Conservation (phyloP, 35 echinoderm and acorn worm genomes). For the Heliocidaris erythrogramma region DNA sequence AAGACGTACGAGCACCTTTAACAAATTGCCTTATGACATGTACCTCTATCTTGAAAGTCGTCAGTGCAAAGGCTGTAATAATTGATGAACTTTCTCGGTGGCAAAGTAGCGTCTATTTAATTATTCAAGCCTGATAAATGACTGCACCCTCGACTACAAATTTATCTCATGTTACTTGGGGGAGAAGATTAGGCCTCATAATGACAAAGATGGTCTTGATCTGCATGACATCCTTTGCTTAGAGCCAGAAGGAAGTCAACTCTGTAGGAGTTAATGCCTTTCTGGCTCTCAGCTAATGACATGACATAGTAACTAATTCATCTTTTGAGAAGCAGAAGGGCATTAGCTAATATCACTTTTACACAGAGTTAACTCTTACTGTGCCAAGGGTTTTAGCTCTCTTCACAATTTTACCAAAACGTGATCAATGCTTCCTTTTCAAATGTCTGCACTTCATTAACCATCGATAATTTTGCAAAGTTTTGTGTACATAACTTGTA, state of each 20-base stretch:
- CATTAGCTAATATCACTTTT: no score
- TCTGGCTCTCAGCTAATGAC: background rate
- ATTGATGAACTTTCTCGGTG: background rate
- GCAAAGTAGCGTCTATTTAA: background rate
- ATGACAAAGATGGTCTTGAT: background rate
- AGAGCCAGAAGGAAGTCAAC: background rate
- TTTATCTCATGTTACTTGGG: background rate
- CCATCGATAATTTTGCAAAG: no score
- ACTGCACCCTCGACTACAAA: background rate
- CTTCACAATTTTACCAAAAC: no score
- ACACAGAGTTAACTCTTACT: no score
- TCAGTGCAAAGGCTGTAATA: no score
- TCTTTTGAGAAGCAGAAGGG: no score
- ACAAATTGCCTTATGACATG: no score
- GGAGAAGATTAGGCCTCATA: background rate
- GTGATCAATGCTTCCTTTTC: no score
- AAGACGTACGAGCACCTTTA: no score
- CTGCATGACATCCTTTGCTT: background rate
- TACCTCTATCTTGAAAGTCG: background rate
- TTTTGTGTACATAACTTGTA: no score
- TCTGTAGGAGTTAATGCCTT: background rate
- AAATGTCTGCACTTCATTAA: no score
- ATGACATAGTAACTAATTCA: background rate
- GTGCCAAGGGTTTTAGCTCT: no score
- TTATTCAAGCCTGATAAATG: background rate